Base-by-base conservation (phyloP, 92 coral and sea anemone genomes). In the Pocillopora meandrina region DNA sequence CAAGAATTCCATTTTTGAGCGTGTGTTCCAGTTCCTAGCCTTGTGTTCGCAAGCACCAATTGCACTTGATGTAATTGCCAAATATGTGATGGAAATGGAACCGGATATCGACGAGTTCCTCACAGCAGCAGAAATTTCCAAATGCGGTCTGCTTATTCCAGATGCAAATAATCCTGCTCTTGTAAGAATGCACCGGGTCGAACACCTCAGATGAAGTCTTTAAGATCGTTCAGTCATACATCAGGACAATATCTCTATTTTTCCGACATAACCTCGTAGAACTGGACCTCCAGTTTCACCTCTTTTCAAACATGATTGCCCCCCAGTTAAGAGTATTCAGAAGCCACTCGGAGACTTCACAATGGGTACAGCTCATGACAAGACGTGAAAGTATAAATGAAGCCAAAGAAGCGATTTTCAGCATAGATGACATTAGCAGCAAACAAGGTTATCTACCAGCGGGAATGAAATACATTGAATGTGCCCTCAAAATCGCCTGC, bases 41-140 rank as follows among this genome's bases (percentile, higher is more conserved):
- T 36, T 77, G 55, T 20, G 71, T 19, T 69, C 81, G 16, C 81
- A 70, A 62, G 81, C 26, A 77, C 81, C 81, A 1, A 47, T 77
- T 36, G 81, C 52, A 56, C 81, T 77, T 61, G 71, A 42, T 20
- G 52, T 62, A 4, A 77, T 77, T 36, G 71, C 34, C 71, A 77
- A 58, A 18, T 77, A 61, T 61, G 81, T 77, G 33, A 77, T 70
- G 12, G 21, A 77, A 42, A 56, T 19, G 34, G 81, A 34, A 7
- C 81, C 81, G 47, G 71, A 47, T 47, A 16, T 77, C 2, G 81
- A 77, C n/a, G 81, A 61, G 71, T 69, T 61, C 19, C 19, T 77
- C 18, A 20, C 57, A 3, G 61, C 81, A 34, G 81, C 81, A 35
- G 81, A 77, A 21, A 61, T 77, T 19, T 47, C 81, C 81, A 77